Evolutionary conservation across 92 coral and sea anemone genomes (phyloP), one percentile per base, ranked within the genome.

Genomic region (Porites cylindrica): DNA sequence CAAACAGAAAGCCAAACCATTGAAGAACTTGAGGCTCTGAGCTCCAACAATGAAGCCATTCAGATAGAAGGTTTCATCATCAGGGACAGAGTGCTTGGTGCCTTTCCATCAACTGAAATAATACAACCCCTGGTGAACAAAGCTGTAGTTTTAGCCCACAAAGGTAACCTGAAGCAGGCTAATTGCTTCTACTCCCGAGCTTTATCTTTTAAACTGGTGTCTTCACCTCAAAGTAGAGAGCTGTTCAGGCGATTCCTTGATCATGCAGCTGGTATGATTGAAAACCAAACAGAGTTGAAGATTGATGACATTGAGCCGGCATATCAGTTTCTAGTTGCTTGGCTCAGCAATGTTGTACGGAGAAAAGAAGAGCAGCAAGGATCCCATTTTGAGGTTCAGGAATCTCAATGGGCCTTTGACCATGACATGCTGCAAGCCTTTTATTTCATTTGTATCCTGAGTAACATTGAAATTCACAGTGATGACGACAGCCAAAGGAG

Each of bases 1-100:
- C 77, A 75, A 56, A 58, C 23, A 14, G 92, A 89, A 89, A 70
- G 92, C 81, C 72, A 78, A 56, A 76, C 84, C 73, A 65, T 80
- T 11, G 76, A 84, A 53, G 89, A 89, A 69, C 70, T 89, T 53
- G 72, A 85, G 61, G 88, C 72, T 13, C 24, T 89, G 52, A 78
- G 73, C 65, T 59, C 78, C 5, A 43, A 84, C 13, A 82, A 53
- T 18, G 89, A 89, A 66, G 77, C 85, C 19, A 81, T 89, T 75
- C 61, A 54, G 61, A 89, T 72, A 61, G 92, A 89, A 59, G 92
- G 92, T 11, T 84, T 89, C 10, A 67, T 89, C 68, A 81, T 84
- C 75, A 79, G 92, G 16, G 92, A 89, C 20, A 84, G 92, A 54
- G 70, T 89, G 43, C 89, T 89, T 32, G 92, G 89, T 18, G 86